phyloP scores from a whole-genome alignment of 2,888 invertebrate species.

The Drosophila phalerata region DNA sequence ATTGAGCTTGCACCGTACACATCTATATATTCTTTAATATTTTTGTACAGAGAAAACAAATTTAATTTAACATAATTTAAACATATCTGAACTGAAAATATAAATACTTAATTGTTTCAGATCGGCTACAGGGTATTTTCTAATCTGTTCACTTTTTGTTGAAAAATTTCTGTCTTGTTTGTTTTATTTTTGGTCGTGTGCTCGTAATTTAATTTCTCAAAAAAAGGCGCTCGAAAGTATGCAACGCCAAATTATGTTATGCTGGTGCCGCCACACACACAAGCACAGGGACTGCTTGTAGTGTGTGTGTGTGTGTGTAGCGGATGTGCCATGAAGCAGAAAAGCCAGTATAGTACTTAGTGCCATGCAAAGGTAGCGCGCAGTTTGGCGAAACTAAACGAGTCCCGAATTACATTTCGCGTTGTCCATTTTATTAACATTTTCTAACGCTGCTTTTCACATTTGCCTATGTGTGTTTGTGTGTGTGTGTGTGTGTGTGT shows the following conservation, averaged over 20 bases:
- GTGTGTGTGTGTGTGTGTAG: constrained; percentile 7
- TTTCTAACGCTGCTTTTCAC: constrained; percentile 28
- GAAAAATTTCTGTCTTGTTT: not conserved
- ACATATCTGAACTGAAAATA: not conserved
- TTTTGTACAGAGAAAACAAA: not conserved
- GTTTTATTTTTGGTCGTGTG: constrained; percentile 27
- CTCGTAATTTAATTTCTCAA: constrained; percentile 66
- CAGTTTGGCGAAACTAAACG: constrained; percentile 20
- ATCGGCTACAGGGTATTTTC: constrained; percentile 18
- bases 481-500: not conserved
- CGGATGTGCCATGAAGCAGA: constrained; percentile 13
- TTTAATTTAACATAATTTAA: not conserved
- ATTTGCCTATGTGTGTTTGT: constrained; percentile 12
- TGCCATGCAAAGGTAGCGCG: constrained; percentile 34
- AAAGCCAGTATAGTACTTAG: constrained; percentile 17
- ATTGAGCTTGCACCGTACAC: too few species aligned
- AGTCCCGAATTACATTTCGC: constrained; percentile 40
- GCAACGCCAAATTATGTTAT: constrained; percentile 75
- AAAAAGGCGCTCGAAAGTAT: constrained; percentile 67
- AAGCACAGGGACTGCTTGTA: not conserved
- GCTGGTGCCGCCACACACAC: constrained; percentile 25
- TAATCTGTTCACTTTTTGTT: not conserved
- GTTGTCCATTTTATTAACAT: constrained; percentile 73
- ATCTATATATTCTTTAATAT: not conserved
- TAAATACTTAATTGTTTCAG: not conserved